Evolutionary conservation across 2,888 invertebrate species (phyloP).

Genomic region (Lamellibrachia satsuma): DNA sequence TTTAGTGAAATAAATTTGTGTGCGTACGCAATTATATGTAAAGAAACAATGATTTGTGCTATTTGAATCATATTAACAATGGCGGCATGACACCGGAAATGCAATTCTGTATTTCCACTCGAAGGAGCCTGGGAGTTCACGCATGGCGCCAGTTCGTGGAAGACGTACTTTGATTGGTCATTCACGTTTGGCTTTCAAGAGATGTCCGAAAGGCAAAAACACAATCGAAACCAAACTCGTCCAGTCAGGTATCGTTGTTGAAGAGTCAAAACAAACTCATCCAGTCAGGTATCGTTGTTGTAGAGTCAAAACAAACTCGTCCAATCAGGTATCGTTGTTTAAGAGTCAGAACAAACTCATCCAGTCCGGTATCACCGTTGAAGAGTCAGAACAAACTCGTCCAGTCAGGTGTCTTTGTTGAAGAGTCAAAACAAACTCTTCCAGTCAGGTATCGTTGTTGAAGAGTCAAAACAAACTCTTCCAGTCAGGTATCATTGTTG

Average conservation of each 20-base stretch:
- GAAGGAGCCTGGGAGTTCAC: conserved; percentile 22
- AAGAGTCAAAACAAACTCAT: background rate
- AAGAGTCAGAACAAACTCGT: too few relatives aligned
- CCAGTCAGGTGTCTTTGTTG: too few relatives aligned
- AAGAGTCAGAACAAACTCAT: too few relatives aligned
- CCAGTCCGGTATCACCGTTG: too few relatives aligned
- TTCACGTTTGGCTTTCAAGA: conserved; percentile 34
- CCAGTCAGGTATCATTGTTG: too few relatives aligned
- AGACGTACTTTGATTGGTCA: conserved; percentile 34
- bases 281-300: background rate
- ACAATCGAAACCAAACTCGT: background rate
- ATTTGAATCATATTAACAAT: too few relatives aligned
- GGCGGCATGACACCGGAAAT: background rate
- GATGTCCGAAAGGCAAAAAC: background rate
- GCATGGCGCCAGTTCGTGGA: conserved; percentile 33
- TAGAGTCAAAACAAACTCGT: background rate
- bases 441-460: too few relatives aligned
- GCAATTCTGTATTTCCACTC: background rate
- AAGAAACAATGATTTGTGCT: too few relatives aligned
- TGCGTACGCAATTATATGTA: background rate
- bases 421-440: too few relatives aligned
- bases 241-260: background rate
- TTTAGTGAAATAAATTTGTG: background rate
- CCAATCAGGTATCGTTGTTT: too few relatives aligned
- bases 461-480: too few relatives aligned